Evolutionary conservation across 2,888 invertebrate species (phyloP).

Genomic region (Chloroclystis v-ata): DNA sequence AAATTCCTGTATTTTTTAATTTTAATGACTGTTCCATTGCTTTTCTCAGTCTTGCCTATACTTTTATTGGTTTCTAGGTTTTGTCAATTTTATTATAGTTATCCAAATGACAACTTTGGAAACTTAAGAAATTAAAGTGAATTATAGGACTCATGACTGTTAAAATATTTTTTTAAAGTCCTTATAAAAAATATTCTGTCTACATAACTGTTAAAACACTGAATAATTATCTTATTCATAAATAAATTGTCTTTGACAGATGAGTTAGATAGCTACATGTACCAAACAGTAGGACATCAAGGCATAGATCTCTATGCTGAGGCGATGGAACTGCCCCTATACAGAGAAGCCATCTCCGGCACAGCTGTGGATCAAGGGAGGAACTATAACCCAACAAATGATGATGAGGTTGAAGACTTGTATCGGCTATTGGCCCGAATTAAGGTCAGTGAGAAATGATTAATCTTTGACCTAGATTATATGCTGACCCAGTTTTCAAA

Average conservation of each 20-base stretch:
- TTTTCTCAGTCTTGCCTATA: too few species aligned
- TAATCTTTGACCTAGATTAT: too few species aligned
- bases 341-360: constrained; percentile 89
- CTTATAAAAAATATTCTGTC: too few species aligned
- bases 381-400: constrained; percentile 87
- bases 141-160: too few species aligned
- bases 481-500: constrained; percentile 20
- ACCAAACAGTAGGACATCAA: constrained; percentile 98
- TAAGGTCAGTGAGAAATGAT: constrained; percentile 71
- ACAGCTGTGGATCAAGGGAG: constrained; percentile 87
- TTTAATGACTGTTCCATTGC: background rate
- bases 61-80: too few species aligned
- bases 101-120: too few species aligned
- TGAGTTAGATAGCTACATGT: constrained; percentile 99
- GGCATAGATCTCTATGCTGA: constrained; percentile 94
- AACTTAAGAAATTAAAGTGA: too few species aligned
- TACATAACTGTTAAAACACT: too few species aligned
- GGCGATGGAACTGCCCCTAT: constrained; percentile 95
- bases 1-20: background rate
- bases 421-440: constrained; percentile 87
- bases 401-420: constrained; percentile 98
- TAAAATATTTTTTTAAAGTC: too few species aligned
- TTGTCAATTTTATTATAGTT: too few species aligned
- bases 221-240: too few species aligned
- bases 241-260: too few species aligned